A percentile compares a stretch with the other conserved stretches of the same genome.
Conservation (phyloP, 1,140 invertebrate genomes). For the Drosophila erecta region DNA sequence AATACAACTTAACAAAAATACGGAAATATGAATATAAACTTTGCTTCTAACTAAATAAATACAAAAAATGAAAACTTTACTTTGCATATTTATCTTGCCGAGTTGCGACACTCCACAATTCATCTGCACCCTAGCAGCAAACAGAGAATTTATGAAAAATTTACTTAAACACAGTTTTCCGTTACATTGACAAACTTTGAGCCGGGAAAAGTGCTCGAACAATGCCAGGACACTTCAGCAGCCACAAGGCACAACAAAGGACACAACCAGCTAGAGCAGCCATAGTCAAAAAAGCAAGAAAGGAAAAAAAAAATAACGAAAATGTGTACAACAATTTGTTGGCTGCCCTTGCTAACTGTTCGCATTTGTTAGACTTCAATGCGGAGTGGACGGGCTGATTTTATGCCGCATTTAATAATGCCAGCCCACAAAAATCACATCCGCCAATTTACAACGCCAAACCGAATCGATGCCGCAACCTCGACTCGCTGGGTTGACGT, state of each 20-base stretch:
- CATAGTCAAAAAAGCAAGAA: conserved; percentile 32
- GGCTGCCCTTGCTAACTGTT: conserved; percentile 73
- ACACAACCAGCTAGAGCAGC: conserved; percentile 29
- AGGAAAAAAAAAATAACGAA: conserved; percentile 6
- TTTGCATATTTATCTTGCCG: conserved; percentile 22
- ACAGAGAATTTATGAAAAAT: conserved; percentile 71
- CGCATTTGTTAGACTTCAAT: conserved; percentile 78
- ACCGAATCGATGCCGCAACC: conserved; percentile 66
- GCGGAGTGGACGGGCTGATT: conserved; percentile 56
- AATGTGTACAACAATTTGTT: conserved; percentile 65
- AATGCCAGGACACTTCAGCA: conserved; percentile 48
- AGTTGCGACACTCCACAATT: conserved; percentile 27
- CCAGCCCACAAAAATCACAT: conserved; percentile 80
- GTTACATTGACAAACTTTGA: conserved; percentile 80
- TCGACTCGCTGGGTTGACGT: conserved; percentile 53
- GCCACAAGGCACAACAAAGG: conserved; percentile 60
- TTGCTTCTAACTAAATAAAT: not conserved
- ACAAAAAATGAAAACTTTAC: not conserved
- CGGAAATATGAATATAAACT: not conserved
- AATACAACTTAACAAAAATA: not conserved
- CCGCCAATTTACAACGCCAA: conserved; percentile 79
- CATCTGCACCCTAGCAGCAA: conserved; percentile 12
- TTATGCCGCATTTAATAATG: conserved; percentile 82
- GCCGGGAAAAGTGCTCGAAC: conserved; percentile 61
- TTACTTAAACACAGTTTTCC: conserved; percentile 81